These are phyloP conservation scores for Coenonympha glycerion DNA, from an alignment of 2,888 invertebrate genomes.

Conservation along the genomic window DNA sequence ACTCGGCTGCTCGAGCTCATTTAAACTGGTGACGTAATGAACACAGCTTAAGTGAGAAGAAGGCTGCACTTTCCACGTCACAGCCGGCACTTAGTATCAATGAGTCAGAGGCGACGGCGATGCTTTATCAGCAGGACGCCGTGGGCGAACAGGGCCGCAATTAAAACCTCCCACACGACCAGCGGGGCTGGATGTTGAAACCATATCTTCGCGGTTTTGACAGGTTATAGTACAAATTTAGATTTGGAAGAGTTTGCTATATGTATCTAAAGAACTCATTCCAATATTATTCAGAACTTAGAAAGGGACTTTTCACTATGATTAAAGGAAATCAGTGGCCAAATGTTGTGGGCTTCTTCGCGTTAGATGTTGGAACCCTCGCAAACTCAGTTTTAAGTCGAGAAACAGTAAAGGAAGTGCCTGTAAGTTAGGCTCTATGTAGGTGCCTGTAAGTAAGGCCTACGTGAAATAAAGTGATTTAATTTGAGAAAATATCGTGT, in stretches of 20 bases:
- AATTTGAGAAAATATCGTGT: too few relatives aligned
- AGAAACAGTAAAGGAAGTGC: too few relatives aligned
- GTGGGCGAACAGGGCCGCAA: constrained; percentile 35
- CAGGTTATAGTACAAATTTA: constrained; percentile 15
- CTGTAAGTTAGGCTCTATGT: too few relatives aligned
- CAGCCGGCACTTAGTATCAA: constrained; percentile 20
- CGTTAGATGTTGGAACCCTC: too few relatives aligned
- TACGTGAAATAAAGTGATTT: too few relatives aligned
- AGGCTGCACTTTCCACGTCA: constrained; percentile 30
- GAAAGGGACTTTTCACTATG: too few relatives aligned
- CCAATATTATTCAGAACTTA: too few relatives aligned
- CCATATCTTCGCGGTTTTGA: constrained; percentile 24
- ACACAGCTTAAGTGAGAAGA: constrained; percentile 10
- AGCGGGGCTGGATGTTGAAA: constrained; percentile 18
- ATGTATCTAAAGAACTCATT: neutral
- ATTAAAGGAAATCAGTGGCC: too few relatives aligned
- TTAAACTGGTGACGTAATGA: constrained; percentile 18
- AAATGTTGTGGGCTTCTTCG: too few relatives aligned
- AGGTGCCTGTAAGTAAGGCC: too few relatives aligned
- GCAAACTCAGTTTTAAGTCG: too few relatives aligned
- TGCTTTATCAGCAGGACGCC: constrained; percentile 27
- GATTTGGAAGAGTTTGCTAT: constrained; percentile 1
- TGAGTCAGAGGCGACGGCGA: constrained; percentile 31
- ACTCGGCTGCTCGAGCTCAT: too few relatives aligned
- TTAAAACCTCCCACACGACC: constrained; percentile 31